A percentile compares a stretch with the other conserved stretches of the same genome.
Evolutionary conservation across 1,140 invertebrate species (phyloP).

Genomic region (Antheraea mylitta): DNA sequence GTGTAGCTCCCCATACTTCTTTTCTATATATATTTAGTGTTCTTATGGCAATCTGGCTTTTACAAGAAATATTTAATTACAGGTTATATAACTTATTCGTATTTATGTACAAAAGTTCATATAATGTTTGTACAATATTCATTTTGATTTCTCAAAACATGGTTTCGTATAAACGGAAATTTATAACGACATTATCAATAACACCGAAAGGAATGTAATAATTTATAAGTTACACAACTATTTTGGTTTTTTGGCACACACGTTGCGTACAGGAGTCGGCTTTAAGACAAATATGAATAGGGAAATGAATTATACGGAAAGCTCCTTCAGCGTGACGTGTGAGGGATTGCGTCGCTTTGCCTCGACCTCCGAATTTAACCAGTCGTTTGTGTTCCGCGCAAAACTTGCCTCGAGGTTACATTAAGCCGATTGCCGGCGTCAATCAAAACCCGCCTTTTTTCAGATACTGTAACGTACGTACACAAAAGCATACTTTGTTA

Average conservation of each 20-base stretch:
- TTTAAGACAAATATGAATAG: constrained; percentile 77
- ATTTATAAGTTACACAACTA: constrained; percentile 3
- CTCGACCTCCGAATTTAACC: constrained; percentile 74
- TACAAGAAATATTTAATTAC: too few relatives aligned
- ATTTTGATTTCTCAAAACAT: neutral
- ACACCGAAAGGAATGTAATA: constrained; percentile 17
- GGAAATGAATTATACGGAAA: constrained; percentile 75
- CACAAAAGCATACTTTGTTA: constrained; percentile 34
- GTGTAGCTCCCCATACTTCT: too few relatives aligned
- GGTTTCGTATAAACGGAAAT: neutral
- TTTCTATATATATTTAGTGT: too few relatives aligned
- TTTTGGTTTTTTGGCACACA: constrained; percentile 12
- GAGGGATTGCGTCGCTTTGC: constrained; percentile 73
- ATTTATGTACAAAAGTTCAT: neutral
- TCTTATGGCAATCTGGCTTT: too few relatives aligned
- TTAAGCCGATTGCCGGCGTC: constrained; percentile 75
- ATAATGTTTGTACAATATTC: neutral
- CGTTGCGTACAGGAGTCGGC: constrained; percentile 36
- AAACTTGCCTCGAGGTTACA: constrained; percentile 74
- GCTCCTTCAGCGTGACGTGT: constrained; percentile 69
- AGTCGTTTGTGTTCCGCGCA: constrained; percentile 65
- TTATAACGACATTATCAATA: neutral
- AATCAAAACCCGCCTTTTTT: constrained; percentile 73
- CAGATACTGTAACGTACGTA: constrained; percentile 51
- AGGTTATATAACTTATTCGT: neutral